Evolutionary conservation across 2,888 invertebrate genomes (phyloP).

Genomic region (Ligdia adustata): DNA sequence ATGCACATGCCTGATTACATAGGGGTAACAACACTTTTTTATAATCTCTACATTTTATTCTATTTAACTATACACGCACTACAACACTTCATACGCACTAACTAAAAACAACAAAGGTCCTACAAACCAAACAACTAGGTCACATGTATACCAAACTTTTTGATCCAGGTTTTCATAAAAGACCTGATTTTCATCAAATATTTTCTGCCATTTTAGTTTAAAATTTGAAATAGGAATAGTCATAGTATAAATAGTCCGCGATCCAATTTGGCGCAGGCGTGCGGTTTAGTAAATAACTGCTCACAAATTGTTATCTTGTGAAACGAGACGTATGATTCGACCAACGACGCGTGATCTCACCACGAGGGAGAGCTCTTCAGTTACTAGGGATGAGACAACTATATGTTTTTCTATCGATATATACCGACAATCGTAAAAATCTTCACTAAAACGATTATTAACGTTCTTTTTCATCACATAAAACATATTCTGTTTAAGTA

Average conservation of each 20-base stretch:
- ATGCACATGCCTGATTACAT: no score
- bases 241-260: slow-evolving; percentile 32
- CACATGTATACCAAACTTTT: background rate
- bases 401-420: slow-evolving; percentile 26
- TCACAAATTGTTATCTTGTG: slow-evolving; percentile 84
- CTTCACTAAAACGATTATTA: no score
- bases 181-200: background rate
- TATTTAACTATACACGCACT: no score
- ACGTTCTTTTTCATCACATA: no score
- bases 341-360: slow-evolving; percentile 78
- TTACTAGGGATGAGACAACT: slow-evolving; percentile 58
- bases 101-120: background rate
- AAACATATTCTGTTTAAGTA: no score
- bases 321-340: slow-evolving; percentile 82
- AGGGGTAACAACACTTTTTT: no score
- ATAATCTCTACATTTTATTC: no score
- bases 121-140: background rate
- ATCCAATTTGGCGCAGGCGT: slow-evolving; percentile 74
- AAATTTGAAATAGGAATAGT: no score
- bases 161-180: no score
- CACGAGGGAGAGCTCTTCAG: slow-evolving; percentile 74
- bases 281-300: slow-evolving; percentile 76
- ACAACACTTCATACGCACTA: no score
- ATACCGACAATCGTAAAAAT: no score
- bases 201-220: background rate